Conservation (phyloP, 2,113 vertebrate genomes). For the Takifugu bimaculatus region DNA sequence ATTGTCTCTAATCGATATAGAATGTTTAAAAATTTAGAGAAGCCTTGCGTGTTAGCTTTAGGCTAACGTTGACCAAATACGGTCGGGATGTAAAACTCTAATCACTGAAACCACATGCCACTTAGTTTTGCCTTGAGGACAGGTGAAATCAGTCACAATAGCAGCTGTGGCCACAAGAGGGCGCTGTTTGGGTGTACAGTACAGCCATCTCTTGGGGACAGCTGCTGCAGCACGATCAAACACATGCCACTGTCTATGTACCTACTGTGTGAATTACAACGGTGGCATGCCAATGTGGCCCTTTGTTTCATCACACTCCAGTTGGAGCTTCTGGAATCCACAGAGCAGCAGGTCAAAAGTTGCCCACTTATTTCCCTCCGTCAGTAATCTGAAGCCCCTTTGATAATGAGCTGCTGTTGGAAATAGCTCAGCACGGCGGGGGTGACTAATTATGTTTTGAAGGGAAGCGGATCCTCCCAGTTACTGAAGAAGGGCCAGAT, state of each 20-base stretch:
- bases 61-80: no score
- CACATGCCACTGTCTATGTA: conserved; percentile 11
- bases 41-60: no score
- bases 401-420: conserved; percentile 42
- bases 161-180: conserved; percentile 49
- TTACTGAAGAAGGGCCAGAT: conserved; percentile 34
- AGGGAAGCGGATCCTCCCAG: conserved; percentile 41
- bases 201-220: conserved; percentile 6
- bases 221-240: conserved; percentile 1
- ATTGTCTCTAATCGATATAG: no score
- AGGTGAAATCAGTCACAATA: background rate
- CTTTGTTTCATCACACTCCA: no score
- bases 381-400: conserved; percentile 17
- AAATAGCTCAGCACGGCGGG: conserved; percentile 15
- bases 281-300: no score
- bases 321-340: background rate
- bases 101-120: background rate
- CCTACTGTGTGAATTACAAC: conserved; percentile 19
- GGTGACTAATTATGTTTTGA: conserved; percentile 53
- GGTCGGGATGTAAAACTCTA: no score
- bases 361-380: background rate
- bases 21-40: no score
- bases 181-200: conserved; percentile 46
- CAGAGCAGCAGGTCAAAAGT: conserved; percentile 30
- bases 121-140: conserved; percentile 1